Evolutionary conservation across 2,888 invertebrate genomes (phyloP).

Genomic region (Agrotis ipsilon): DNA sequence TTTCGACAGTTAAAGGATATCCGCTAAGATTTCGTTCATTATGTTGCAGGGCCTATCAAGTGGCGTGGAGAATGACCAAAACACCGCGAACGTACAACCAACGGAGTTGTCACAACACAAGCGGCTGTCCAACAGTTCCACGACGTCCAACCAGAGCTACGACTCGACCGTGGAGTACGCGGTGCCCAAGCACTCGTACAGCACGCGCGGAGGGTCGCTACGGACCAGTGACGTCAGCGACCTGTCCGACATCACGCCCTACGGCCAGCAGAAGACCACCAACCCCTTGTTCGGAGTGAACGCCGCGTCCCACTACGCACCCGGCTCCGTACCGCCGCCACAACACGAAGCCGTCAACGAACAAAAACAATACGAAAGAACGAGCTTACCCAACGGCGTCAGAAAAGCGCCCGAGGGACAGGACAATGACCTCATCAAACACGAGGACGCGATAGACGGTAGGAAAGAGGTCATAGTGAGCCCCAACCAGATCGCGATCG

Average conservation of each 20-base stretch:
- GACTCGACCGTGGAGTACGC: conserved; percentile 86
- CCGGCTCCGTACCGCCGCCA: conserved; percentile 72
- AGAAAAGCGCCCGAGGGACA: conserved; percentile 95
- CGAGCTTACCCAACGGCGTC: conserved; percentile 87
- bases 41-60: conserved; percentile 87
- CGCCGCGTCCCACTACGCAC: conserved; percentile 88
- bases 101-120: conserved; percentile 83
- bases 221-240: conserved; percentile 78
- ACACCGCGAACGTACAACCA: conserved; percentile 82
- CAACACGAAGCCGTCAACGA: conserved; percentile 73
- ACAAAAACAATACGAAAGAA: conserved; percentile 79
- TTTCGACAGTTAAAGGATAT: conserved; percentile 40
- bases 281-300: conserved; percentile 89
- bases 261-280: conserved; percentile 80
- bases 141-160: conserved; percentile 87
- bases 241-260: conserved; percentile 71
- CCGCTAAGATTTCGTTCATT: conserved; percentile 51
- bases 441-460: conserved; percentile 92
- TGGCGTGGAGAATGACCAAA: conserved; percentile 88
- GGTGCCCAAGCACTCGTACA: conserved; percentile 83
- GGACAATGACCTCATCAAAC: conserved; percentile 93
- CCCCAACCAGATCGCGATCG: conserved; percentile 88
- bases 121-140: conserved; percentile 86
- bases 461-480: conserved; percentile 88
- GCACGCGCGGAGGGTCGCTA: no score